Evolutionary conservation across 2,113 vertebrate species (phyloP).

Genomic region (Ginglymostoma cirratum): DNA sequence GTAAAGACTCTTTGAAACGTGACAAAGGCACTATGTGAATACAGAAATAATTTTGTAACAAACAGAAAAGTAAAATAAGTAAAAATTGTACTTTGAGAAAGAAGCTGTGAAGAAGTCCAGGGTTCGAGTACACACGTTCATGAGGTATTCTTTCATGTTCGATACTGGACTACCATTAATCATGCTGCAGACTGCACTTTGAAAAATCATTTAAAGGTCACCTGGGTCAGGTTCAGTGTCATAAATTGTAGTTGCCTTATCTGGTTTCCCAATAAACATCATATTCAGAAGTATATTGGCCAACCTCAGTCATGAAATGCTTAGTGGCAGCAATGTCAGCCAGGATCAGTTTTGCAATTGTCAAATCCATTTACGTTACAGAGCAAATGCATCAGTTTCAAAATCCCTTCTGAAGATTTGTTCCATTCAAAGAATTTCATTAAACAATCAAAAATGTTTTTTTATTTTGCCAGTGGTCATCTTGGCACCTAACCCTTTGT

Average conservation of each 20-base stretch:
- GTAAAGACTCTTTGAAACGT: neutral
- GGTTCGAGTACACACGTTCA: neutral
- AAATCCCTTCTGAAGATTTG: neutral
- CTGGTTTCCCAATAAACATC: neutral
- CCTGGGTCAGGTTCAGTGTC: neutral
- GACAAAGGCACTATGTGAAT: neutral
- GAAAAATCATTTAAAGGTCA: constrained; percentile 1
- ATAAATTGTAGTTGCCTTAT: neutral
- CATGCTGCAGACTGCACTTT: neutral
- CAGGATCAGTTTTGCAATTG: neutral
- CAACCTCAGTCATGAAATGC: neutral
- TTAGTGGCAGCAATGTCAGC: neutral
- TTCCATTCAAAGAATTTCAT: neutral
- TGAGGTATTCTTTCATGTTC: constrained; percentile 1
- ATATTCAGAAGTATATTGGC: neutral
- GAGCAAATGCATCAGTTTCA: neutral
- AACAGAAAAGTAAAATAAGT: neutral
- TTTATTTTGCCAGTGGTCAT: neutral
- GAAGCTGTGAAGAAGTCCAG: neutral
- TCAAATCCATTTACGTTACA: no score
- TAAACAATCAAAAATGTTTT: neutral
- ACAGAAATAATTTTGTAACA: neutral
- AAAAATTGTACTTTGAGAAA: neutral
- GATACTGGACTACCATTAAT: neutral
- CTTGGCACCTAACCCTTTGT: neutral